phyloP scores from a whole-genome alignment of 1,140 invertebrate species.

The Drosophila oshimai region DNA sequence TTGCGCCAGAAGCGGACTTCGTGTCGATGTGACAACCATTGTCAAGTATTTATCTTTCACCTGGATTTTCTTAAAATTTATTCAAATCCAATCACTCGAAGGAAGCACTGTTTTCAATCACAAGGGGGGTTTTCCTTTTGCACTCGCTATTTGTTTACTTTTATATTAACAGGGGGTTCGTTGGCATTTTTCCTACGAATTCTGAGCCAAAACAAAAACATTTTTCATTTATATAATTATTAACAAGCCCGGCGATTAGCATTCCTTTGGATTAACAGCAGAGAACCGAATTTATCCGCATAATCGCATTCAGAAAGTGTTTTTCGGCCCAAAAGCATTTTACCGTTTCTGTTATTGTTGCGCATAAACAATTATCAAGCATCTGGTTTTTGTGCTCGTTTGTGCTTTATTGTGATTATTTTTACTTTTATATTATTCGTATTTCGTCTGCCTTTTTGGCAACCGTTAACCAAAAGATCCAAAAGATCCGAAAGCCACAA shows the following conservation, averaged over 20 bases:
- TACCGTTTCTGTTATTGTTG: slow-evolving; percentile 2
- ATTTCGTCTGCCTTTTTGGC: slow-evolving; percentile 4
- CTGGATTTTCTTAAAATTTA: neutral
- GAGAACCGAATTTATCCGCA: slow-evolving; percentile 29
- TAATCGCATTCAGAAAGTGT: slow-evolving; percentile 31
- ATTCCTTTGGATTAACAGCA: slow-evolving; percentile 33
- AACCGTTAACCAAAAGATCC: slow-evolving; percentile 29
- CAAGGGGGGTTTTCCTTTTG: neutral
- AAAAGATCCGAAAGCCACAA: slow-evolving; percentile 22
- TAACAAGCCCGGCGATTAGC: slow-evolving; percentile 35
- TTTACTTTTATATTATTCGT: slow-evolving; percentile 6
- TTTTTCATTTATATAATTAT: slow-evolving; percentile 43
- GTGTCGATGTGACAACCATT: slow-evolving; percentile 72
- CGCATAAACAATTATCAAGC: slow-evolving; percentile 39
- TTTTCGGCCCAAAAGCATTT: slow-evolving; percentile 9
- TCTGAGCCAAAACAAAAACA: slow-evolving; percentile 37
- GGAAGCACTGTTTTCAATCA: neutral
- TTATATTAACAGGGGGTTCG: slow-evolving; percentile 27
- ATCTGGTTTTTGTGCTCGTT: slow-evolving; percentile 26
- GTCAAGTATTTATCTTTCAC: neutral
- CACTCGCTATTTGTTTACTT: slow-evolving; percentile 26
- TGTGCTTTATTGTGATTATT: slow-evolving; percentile 36
- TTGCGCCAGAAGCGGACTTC: slow-evolving; percentile 64
- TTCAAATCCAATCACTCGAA: neutral
- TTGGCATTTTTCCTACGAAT: slow-evolving; percentile 46